phyloP scores from a whole-genome alignment of 2,113 vertebrate genomes.

The Rhizomys pruinosus region DNA sequence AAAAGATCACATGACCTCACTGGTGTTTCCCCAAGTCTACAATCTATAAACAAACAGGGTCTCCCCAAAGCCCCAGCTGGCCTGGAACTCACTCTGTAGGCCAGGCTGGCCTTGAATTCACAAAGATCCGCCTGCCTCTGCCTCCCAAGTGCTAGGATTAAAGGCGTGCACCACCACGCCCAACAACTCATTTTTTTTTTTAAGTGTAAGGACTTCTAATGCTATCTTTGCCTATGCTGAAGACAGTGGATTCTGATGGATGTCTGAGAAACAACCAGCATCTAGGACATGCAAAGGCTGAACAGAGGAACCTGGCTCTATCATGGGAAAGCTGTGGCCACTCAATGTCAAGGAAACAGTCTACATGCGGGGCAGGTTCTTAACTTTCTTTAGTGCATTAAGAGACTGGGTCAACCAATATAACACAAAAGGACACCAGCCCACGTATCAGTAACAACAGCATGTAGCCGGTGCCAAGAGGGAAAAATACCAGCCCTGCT shows the following conservation, averaged over 20 bases:
- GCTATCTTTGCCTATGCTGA: neutral
- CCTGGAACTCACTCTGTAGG: no score
- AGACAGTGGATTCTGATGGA: neutral
- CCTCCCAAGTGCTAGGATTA: no score
- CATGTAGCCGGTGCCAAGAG: neutral
- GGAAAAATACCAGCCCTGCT: neutral
- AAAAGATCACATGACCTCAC: neutral
- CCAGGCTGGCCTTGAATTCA: no score
- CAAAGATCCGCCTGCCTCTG: no score
- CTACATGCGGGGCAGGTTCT: neutral
- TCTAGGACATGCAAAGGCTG: neutral
- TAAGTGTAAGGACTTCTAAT: no score
- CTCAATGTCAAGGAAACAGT: neutral
- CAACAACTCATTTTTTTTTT: neutral
- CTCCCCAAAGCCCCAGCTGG: no score
- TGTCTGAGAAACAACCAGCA: neutral
- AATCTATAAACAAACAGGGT: constrained; percentile 3
- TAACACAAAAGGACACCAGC: neutral
- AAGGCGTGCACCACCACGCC: no score
- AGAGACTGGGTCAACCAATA: neutral
- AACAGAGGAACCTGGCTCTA: neutral
- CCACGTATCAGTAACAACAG: neutral
- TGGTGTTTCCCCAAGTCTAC: neutral
- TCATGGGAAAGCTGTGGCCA: neutral
- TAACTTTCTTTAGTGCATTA: neutral